Evolutionary conservation across 2,113 vertebrate genomes (phyloP), one percentile per base, ranked within the genome.

Genomic region (Carettochelys insculpta): DNA sequence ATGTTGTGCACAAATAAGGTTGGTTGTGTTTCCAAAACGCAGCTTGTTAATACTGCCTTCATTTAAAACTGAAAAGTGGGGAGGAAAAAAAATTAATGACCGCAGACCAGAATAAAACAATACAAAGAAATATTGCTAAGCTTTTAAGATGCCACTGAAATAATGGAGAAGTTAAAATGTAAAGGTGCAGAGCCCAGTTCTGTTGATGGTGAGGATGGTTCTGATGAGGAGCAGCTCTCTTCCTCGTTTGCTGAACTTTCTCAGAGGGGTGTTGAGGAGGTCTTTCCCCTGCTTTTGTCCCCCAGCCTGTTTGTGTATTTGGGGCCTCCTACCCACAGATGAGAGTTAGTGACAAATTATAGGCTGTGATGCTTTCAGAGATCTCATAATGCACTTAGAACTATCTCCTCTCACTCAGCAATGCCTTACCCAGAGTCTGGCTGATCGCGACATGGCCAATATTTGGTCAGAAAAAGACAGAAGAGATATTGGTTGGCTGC

Each of bases 101-200:
- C 41, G 27, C 68, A 90, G 53, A 27, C 27, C 16, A 47, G 58
- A 80, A 81, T 90, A 86, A 85, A 94, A 85, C n/a, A 90, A 94
- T 91, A 92, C 71, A 92, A n/a, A 65, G 34, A n/a, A 94, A 92
- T 47, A 61, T 81, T 87, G 90, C 20, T 45, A 89, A 83, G 78
- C 75, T 93, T 94, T 93, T 94, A 90, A 85, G 68, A 79, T 52
- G 45, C 41, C 87, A 85, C 81, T 68, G 92, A 92, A 94, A 93
- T 54, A 93, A 84, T 17, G 56, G 86, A 94, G 90, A n/a, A 58
- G 12, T 13, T 82, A 76, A 41, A 94, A 92, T 91, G 92, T 8
- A n/a, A 5, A 85, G 65, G 78, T 89, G 71, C 53, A 90, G 83
- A 78, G 47, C 45, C 54, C 58, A 29, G 0, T 8, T 54, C 20